Evolutionary conservation across 1,140 invertebrate genomes (phyloP).

Genomic region (Antheraea mylitta): DNA sequence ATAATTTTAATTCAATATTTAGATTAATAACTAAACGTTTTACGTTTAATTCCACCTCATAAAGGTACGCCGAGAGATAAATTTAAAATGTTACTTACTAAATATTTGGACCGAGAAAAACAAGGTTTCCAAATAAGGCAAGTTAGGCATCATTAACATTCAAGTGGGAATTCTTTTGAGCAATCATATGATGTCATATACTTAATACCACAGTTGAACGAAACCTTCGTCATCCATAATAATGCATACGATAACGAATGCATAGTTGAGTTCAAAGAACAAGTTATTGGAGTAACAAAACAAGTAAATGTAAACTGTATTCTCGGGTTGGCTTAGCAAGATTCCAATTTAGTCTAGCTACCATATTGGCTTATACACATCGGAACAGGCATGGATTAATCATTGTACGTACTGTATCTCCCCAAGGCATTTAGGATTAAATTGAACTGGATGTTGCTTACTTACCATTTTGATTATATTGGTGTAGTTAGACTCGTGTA

Average conservation of each 20-base stretch:
- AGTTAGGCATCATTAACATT: no score
- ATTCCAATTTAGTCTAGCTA: not conserved
- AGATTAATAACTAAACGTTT: not conserved
- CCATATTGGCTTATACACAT: slow-evolving; percentile 18
- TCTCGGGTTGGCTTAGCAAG: not conserved
- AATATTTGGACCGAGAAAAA: no score
- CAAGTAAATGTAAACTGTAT: no score
- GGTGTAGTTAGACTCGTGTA: not conserved
- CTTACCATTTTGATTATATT: not conserved
- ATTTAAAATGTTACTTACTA: not conserved
- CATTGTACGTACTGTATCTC: slow-evolving; percentile 15
- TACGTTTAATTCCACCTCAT: not conserved
- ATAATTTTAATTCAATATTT: no score
- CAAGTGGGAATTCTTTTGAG: no score
- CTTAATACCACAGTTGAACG: not conserved
- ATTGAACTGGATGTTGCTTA: slow-evolving; percentile 15
- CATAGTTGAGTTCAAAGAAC: not conserved
- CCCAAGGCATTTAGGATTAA: slow-evolving; percentile 17
- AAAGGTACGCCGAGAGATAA: not conserved
- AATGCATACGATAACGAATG: not conserved
- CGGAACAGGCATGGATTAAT: slow-evolving; percentile 19
- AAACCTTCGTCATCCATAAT: not conserved
- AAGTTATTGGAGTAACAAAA: not conserved
- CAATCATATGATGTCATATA: not conserved
- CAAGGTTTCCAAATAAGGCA: no score